Evolutionary conservation across 2,113 vertebrate species (phyloP), one percentile per base, ranked within the genome.

Genomic region (Anoplopoma fimbria): DNA sequence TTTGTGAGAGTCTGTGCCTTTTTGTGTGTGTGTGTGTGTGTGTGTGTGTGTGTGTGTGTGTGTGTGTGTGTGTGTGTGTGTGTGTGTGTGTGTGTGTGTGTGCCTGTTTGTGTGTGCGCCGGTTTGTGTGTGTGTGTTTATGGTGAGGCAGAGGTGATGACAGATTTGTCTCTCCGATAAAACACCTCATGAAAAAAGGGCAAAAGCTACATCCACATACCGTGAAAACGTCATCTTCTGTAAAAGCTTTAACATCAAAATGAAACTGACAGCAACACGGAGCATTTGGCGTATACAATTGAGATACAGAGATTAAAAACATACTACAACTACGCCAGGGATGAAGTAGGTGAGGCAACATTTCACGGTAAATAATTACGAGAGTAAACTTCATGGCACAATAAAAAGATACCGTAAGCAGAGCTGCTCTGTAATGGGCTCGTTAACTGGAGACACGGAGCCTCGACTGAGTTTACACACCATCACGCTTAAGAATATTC

Each of bases 101-200:
- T 51, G 61, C 25, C 34, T 5, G n/a, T 57, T 55, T 25, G 36
- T 25, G 34, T 45, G n/a, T 29, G 19, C 67, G 68, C 14, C 49
- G n/a, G n/a, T 29, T 21, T 38, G n/a, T 57, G 13, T 36, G n/a
- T 45, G 79, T 31, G 69, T 57, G 71, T 75, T 77, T 69, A 77
- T 68, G 21, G 38, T 79, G 62, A 79, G 61, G 72, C 7, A 7
- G 76, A 90, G 83, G 92, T 88, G 89, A 88, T 72, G 88, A 94
- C 90, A 91, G 85, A 67, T 75, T 81, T 90, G 88, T 91, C 90
- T 83, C 64, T 82, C 53, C 25, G 75, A 90, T 87, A 75, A 89
- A 91, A 91, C 90, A 88, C 93, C 82, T 84, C 53, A 9, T 63
- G 70, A 68, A 63, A 77, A 76, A 86, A 85, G 78, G 80, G 81